Percentiles rank a stretch among this genome's conserved stretches.
Conservation (phyloP, 2,113 vertebrate genomes). For the Siniperca knerii region DNA sequence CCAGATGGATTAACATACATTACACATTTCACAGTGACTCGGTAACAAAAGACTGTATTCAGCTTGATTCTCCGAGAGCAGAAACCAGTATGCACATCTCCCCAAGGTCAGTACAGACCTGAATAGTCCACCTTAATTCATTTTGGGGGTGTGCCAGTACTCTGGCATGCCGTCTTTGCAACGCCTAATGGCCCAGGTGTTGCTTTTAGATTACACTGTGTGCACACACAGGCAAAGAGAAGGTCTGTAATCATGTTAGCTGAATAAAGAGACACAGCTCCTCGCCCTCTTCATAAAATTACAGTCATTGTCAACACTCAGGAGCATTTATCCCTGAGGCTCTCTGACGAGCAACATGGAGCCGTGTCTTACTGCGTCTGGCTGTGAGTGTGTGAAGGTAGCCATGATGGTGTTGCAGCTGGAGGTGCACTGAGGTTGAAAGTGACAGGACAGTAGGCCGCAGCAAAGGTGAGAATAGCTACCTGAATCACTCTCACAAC, state of each 20-base stretch:
- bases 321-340: conserved; percentile 80
- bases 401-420: conserved; percentile 5
- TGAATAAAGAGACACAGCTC: conserved; percentile 78
- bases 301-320: conserved; percentile 79
- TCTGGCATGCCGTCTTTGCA: conserved; percentile 75
- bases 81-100: conserved; percentile 55
- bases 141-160: conserved; percentile 75
- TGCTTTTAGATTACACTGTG: conserved; percentile 84
- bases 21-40: conserved; percentile 72
- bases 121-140: conserved; percentile 77
- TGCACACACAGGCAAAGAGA: conserved; percentile 67
- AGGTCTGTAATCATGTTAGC: conserved; percentile 84
- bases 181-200: conserved; percentile 80
- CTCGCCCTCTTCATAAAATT: conserved; percentile 83
- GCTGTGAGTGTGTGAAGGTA: conserved; percentile 59
- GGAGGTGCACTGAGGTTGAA: conserved; percentile 6
- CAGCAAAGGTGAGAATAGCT: conserved; percentile 72
- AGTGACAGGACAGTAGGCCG: conserved; percentile 34
- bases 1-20: conserved; percentile 80
- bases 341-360: conserved; percentile 81
- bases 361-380: conserved; percentile 81
- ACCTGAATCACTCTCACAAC: conserved; percentile 78
- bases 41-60: conserved; percentile 77
- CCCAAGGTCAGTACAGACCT: conserved; percentile 80
- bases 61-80: conserved; percentile 59